Percentiles rank a stretch among this genome's conserved stretches.
These are phyloP conservation scores for Pseudeuparius sepicola DNA, from an alignment of 2,888 invertebrate species.

Conservation along the genomic window DNA sequence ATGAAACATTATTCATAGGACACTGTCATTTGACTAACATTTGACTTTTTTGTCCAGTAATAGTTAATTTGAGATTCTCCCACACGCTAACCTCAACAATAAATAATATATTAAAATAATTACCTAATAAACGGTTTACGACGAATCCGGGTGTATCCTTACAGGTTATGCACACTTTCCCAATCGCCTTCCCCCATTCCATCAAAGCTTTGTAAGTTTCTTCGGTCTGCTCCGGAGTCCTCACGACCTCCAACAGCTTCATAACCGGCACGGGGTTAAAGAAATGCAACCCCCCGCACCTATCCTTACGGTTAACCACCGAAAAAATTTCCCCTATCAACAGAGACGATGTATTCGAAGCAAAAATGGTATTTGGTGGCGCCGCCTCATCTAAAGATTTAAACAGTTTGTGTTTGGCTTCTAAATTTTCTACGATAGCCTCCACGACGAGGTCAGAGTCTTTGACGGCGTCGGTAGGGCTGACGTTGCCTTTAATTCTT, in stretches of 20 bases:
- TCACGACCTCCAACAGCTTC: slow-evolving; percentile 77
- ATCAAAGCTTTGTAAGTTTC: slow-evolving; percentile 62
- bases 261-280: slow-evolving; percentile 89
- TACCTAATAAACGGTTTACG: slow-evolving; percentile 75
- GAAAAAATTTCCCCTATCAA: slow-evolving; percentile 72
- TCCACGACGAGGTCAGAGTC: slow-evolving; percentile 70
- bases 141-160: slow-evolving; percentile 91
- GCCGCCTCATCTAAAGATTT: slow-evolving; percentile 63
- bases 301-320: slow-evolving; percentile 58
- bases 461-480: slow-evolving; percentile 51
- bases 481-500: slow-evolving; percentile 52
- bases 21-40: no score
- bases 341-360: slow-evolving; percentile 84
- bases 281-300: slow-evolving; percentile 84
- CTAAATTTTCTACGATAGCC: slow-evolving; percentile 77
- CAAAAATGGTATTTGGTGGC: slow-evolving; percentile 65
- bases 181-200: slow-evolving; percentile 71
- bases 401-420: slow-evolving; percentile 58
- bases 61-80: no score
- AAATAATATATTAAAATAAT: no score
- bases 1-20: no score
- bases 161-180: slow-evolving; percentile 77
- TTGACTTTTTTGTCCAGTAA: no score
- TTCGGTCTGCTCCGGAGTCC: slow-evolving; percentile 64
- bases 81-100: no score